Percentiles rank a stretch among this genome's conserved stretches.
Evolutionary conservation across 2,797 vertebrate genomes (phyloP).

Genomic region (Phaenicophaeus curvirostris): DNA sequence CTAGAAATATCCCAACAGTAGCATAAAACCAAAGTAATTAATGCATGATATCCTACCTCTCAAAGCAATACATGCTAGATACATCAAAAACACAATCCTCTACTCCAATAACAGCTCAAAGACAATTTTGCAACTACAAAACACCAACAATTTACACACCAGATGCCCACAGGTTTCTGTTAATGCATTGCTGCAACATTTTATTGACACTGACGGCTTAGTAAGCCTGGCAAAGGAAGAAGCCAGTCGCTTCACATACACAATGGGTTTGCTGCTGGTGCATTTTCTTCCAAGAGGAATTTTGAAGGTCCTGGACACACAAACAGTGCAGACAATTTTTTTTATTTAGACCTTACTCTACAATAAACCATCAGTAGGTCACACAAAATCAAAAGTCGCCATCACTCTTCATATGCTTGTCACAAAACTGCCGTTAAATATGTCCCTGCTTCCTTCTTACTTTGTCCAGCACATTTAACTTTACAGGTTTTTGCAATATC

Average conservation of each 20-base stretch:
- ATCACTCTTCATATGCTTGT: neutral
- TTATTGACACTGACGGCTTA: neutral
- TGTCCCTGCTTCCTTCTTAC: neutral
- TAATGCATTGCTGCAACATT: neutral
- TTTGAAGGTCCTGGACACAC: neutral
- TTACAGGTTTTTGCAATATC: neutral
- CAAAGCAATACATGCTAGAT: neutral
- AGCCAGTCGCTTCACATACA: neutral
- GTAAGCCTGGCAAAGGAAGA: neutral
- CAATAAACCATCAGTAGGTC: neutral
- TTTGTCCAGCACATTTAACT: neutral
- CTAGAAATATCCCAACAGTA: neutral
- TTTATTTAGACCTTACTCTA: neutral
- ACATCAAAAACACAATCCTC: neutral
- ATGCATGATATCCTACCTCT: neutral
- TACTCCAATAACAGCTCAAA: neutral
- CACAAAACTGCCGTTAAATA: neutral
- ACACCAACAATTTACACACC: neutral
- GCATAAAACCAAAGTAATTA: neutral
- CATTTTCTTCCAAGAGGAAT: neutral
- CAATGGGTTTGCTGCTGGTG: neutral
- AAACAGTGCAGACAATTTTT: neutral
- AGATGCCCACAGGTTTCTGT: neutral
- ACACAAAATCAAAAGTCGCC: neutral
- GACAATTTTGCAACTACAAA: neutral